A percentile compares a stretch with the other conserved stretches of the same genome.
Evolutionary conservation across 2,113 vertebrate genomes (phyloP).

Genomic region (Rafetus swinhoei): DNA sequence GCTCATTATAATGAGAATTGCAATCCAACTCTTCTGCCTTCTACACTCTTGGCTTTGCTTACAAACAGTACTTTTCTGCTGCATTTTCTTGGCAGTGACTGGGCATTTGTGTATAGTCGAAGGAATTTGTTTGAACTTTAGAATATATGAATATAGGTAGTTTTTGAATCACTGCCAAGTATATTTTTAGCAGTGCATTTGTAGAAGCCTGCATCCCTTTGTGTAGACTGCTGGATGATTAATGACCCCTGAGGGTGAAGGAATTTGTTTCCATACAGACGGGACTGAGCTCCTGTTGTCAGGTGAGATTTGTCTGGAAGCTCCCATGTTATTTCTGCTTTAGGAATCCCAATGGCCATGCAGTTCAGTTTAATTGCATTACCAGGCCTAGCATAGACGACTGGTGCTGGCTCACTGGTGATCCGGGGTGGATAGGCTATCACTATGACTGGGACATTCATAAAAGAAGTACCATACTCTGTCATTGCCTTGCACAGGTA

Average conservation of each 20-base stretch:
- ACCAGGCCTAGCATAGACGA: slow-evolving; percentile 85
- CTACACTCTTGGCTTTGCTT: slow-evolving; percentile 16
- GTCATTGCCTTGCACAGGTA: slow-evolving; percentile 85
- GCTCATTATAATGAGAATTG: neutral
- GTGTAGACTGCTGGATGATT: slow-evolving; percentile 86
- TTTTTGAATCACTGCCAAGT: slow-evolving; percentile 87
- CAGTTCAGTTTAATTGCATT: slow-evolving; percentile 88
- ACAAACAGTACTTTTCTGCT: slow-evolving; percentile 57
- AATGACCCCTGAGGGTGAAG: slow-evolving; percentile 91
- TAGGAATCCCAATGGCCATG: slow-evolving; percentile 84
- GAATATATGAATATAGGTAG: slow-evolving; percentile 89
- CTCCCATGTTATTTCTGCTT: slow-evolving; percentile 89
- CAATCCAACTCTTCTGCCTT: neutral
- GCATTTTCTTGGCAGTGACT: slow-evolving; percentile 69
- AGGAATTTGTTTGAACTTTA: slow-evolving; percentile 65
- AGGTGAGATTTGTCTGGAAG: slow-evolving; percentile 86
- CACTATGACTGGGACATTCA: slow-evolving; percentile 83
- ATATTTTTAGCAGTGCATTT: slow-evolving; percentile 90
- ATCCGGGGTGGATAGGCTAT: slow-evolving; percentile 88
- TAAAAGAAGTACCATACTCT: slow-evolving; percentile 79
- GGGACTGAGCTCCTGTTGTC: slow-evolving; percentile 81
- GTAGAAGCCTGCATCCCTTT: slow-evolving; percentile 86
- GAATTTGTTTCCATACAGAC: slow-evolving; percentile 88
- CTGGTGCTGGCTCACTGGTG: slow-evolving; percentile 84
- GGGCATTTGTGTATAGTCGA: slow-evolving; percentile 45